phyloP scores from a whole-genome alignment of 1,140 invertebrate species.

The Helicorthomorpha holstii region DNA sequence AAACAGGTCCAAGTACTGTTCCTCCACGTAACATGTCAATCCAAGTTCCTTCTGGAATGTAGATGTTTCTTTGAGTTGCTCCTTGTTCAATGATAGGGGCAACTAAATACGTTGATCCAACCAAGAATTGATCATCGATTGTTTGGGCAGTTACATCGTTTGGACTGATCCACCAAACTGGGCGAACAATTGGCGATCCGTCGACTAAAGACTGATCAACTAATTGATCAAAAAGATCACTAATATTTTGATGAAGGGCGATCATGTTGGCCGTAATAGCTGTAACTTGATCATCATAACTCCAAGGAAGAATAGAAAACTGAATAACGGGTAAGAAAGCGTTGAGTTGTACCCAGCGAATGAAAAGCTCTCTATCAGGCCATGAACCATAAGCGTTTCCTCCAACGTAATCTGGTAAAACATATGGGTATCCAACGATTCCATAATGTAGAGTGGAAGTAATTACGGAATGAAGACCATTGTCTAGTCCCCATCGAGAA shows the following conservation, averaged over 20 bases:
- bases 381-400: slow-evolving; percentile 47
- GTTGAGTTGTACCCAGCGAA: slow-evolving; percentile 75
- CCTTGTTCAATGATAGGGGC: slow-evolving; percentile 59
- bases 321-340: slow-evolving; percentile 73
- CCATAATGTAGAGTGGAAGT: slow-evolving; percentile 65
- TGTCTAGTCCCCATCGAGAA: slow-evolving; percentile 56
- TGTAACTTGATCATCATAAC: slow-evolving; percentile 48
- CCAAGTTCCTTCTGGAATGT: slow-evolving; percentile 55
- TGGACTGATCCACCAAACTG: slow-evolving; percentile 29
- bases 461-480: slow-evolving; percentile 59
- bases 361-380: slow-evolving; percentile 55
- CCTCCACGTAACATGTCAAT: slow-evolving; percentile 29
- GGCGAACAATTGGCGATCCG: slow-evolving; percentile 24
- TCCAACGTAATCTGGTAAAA: slow-evolving; percentile 82
- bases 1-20: slow-evolving; percentile 35
- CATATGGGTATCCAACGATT: slow-evolving; percentile 63
- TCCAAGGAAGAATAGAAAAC: slow-evolving; percentile 75
- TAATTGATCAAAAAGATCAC: slow-evolving; percentile 6
- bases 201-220: slow-evolving; percentile 3
- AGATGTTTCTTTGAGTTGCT: slow-evolving; percentile 46
- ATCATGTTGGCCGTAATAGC: slow-evolving; percentile 15
- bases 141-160: slow-evolving; percentile 19
- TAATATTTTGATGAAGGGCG: not conserved
- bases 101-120: slow-evolving; percentile 67
- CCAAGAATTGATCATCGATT: slow-evolving; percentile 42